Evolutionary conservation across 1,140 invertebrate species (phyloP), one percentile per base, ranked within the genome.

Genomic region (Chymomyza costata): DNA sequence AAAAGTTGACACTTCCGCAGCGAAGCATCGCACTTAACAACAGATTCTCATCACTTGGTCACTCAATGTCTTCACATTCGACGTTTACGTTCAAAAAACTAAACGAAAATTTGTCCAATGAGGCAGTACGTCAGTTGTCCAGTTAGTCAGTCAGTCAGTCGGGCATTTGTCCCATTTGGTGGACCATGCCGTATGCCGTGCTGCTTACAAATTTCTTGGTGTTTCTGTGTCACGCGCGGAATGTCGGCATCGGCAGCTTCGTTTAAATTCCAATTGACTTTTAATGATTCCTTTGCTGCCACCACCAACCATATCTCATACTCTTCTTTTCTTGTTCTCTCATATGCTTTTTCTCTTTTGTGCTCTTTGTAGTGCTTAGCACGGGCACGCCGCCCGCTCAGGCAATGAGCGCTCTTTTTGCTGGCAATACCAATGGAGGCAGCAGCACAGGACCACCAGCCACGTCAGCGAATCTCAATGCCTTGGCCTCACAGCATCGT

Each of bases 401-500:
- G 53, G 84, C 62, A 85, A 84, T 81, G 83, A 43, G 61, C 5
- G 38, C 41, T 0, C 37, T 84, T 11, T 82, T 78, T 19, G 53
- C 43, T 18, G 67, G 64, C 30, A 55, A 59, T 16, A 38, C 21
- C 81, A 5, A 5, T 32, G 84, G 87, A 87, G 38, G 83, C 86
- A 84, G 87, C 8, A 86, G 86, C 3, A 86, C 85, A 32, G 87
- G 85, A 1, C 82, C 64, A 16, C 64, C 51, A 0, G 85, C 64
- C 11, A 63, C 85, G 0, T 86, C 54, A 83, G 87, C 69, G 66
- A 91, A 91, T 2, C 86, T 92, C n/a, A 91, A 90, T 2, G 90
- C 90, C 0, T 83, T 92, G 47, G 89, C 92, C 40, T 90, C 90
- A 0, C 91, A 92, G 70, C 91, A 92, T 83, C 87, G 93, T 41